Conservation (phyloP, 2,113 vertebrate species). For the Nothobranchius furzeri region DNA sequence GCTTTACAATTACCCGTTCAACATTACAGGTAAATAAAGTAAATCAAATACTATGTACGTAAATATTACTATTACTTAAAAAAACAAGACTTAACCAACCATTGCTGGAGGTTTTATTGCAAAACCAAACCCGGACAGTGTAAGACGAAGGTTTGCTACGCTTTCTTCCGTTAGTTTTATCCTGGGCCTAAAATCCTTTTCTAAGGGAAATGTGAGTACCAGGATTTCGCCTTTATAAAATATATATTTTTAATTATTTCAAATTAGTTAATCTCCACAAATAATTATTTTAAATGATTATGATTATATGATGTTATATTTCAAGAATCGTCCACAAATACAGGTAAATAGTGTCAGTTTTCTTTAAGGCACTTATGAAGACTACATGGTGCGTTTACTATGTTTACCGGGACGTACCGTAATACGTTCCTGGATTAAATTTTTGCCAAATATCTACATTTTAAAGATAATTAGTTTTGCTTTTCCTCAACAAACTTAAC, state of each 20-base stretch:
- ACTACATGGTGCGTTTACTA: constrained; percentile 31
- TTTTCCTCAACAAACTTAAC: neutral
- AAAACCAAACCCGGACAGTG: too few relatives aligned
- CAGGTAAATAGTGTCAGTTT: neutral
- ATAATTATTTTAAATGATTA: neutral
- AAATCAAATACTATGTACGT: too few relatives aligned
- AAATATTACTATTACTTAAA: too few relatives aligned
- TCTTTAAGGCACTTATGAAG: constrained; percentile 16
- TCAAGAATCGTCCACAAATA: neutral
- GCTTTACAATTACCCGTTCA: too few relatives aligned
- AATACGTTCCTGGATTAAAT: rapidly evolving
- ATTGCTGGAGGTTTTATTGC: neutral
- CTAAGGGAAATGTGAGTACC: neutral
- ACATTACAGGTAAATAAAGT: too few relatives aligned
- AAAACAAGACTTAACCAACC: neutral
- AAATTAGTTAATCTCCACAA: neutral
- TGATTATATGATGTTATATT: neutral
- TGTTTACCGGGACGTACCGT: neutral
- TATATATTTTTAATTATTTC: neutral
- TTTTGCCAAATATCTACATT: neutral
- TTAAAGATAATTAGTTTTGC: rapidly evolving
- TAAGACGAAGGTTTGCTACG: neutral
- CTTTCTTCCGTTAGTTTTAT: neutral
- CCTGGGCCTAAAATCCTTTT: neutral
- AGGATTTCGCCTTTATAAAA: constrained; percentile 36